phyloP scores from a whole-genome alignment of 2,113 vertebrate genomes.

The Indicator indicator region DNA sequence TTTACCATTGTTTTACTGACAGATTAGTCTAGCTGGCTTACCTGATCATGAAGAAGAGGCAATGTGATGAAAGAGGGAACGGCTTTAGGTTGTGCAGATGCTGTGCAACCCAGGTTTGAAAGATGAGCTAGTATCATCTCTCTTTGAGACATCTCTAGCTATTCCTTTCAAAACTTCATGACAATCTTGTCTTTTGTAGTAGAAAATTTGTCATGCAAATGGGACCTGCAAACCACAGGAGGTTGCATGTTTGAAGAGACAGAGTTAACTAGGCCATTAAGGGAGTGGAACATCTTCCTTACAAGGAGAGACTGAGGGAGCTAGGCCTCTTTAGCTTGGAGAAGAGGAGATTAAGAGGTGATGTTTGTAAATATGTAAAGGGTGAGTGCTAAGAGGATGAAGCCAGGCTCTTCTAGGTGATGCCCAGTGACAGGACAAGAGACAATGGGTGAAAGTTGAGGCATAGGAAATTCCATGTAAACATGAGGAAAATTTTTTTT shows the following conservation, averaged over 20 bases:
- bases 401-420: too few species aligned
- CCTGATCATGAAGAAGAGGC: not conserved
- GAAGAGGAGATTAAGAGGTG: too few species aligned
- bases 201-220: not conserved
- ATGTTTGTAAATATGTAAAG: too few species aligned
- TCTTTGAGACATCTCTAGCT: not conserved
- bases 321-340: too few species aligned
- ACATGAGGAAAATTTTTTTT: too few species aligned
- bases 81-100: not conserved
- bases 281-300: too few species aligned
- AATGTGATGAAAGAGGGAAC: not conserved
- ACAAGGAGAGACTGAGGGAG: too few species aligned
- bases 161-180: not conserved
- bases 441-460: too few species aligned
- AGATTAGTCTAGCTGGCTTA: not conserved
- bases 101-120: not conserved
- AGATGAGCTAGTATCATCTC: not conserved
- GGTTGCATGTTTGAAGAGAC: not conserved
- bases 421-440: too few species aligned
- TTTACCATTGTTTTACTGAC: not conserved
- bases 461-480: too few species aligned
- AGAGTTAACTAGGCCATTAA: not conserved
- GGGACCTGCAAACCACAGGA: not conserved
- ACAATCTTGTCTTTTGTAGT: not conserved
- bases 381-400: too few species aligned